Base-by-base conservation (phyloP, 2,797 vertebrate genomes). In the Kryptolebias ocellatus region DNA sequence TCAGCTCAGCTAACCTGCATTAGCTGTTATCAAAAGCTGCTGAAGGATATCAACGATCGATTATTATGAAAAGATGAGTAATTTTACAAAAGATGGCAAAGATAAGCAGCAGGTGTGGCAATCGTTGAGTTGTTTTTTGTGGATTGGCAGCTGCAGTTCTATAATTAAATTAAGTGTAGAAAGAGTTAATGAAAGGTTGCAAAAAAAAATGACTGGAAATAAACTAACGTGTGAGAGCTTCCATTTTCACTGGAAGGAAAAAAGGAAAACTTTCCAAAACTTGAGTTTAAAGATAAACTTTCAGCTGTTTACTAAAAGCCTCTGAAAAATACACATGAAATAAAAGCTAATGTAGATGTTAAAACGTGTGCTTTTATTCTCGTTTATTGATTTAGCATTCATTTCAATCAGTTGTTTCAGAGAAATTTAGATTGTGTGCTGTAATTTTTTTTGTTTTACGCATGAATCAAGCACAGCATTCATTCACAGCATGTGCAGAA, bases 31-130 rank as follows among this genome's bases (percentile, higher is more conserved):
- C 72, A 78, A 82, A 85, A 80, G 67, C 79, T 65, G 76, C 78
- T 80, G 83, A 87, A 53, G 74, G 83, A 87, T 88, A 84, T 76
- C 81, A 74, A 59, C 64, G 68, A 84, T 84, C 65, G 50, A 86
- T 83, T 70, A 72, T 83, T 67, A 56, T 42, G 60, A 64, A 72
- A 77, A 73, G 74, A 87, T 77, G 78, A 85, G 68, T 86, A 64
- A 79, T 44, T 72, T 50, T 44, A 27, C 11, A 55, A 20, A 28
- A 77, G 68, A 81, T 76, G 68, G 46, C 3, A 56, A 17, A 81
- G 76, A 87, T 83, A 87, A 75, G 2, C 66, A 66, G 60, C 54
- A 11, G 29, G 45, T 72, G 82, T 83, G 50, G 81, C 65, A 86
- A 87, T 71, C 51, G 10, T 20, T 45, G 47, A 45, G 63, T 64